Evolutionary conservation across 2,888 invertebrate genomes (phyloP).

Genomic region (Tipula vernalis): DNA sequence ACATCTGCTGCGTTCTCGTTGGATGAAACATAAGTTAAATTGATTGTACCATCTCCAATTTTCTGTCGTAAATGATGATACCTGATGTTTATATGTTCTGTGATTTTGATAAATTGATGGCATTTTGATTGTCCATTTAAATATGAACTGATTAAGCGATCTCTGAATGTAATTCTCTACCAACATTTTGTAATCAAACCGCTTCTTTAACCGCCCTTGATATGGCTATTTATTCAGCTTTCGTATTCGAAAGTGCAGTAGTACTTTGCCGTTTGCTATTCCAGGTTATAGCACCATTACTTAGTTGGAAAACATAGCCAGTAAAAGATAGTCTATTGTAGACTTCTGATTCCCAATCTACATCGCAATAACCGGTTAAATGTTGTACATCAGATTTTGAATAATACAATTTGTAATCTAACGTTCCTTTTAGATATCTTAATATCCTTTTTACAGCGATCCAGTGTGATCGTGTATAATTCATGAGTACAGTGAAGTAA

Average conservation of each 20-base stretch:
- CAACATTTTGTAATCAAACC: neutral
- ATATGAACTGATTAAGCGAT: neutral
- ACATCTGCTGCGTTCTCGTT: no score
- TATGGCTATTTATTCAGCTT: neutral
- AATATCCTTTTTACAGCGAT: conserved; percentile 13
- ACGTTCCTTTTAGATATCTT: no score
- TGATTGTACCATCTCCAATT: neutral
- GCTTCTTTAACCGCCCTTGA: neutral
- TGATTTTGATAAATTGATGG: neutral
- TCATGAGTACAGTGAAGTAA: no score
- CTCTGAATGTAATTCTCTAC: neutral
- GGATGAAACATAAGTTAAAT: neutral
- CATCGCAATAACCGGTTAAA: neutral
- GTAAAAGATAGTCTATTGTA: neutral
- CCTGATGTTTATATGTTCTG: neutral
- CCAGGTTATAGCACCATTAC: no score
- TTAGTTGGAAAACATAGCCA: neutral
- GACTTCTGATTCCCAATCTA: neutral
- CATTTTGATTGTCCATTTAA: neutral
- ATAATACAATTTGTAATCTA: neutral
- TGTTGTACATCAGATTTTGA: neutral
- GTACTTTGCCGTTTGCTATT: neutral
- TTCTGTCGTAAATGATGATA: neutral
- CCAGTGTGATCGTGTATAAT: no score
- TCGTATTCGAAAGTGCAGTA: no score